Base-by-base conservation (phyloP, 2,113 vertebrate genomes). In the Tachysurus fulvidraco region DNA sequence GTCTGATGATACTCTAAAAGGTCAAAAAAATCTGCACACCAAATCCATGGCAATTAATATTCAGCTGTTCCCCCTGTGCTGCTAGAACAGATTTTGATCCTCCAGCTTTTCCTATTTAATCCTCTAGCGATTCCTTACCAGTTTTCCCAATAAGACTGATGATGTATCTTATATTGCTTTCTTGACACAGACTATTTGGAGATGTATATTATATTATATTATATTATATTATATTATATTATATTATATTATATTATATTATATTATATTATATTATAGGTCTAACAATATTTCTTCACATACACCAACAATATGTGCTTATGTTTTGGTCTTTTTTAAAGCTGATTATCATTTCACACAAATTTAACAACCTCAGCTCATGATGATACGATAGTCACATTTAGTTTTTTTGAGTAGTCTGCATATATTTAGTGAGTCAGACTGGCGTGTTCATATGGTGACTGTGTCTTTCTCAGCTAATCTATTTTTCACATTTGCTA, bases 381-480 rank as follows among this genome's bases (percentile, higher is more conserved):
- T 78, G 74, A 62, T 85, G n/a, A 78, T 54, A 50, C 57, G 64
- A 59, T 52, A 44, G 1, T 50, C 57, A 60, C 30, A 85, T 62
- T 52, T 62, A 41, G 17, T 65, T 83, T 52, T 83, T 28, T 16
- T 73, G 46, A 74, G 69, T 17, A 46, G 36, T 84, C 30, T 76
- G 55, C 41, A 76, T 25, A 46, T 76, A 74, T 62, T 84, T 12
- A 76, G 16, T 76, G 55, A 74, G 59, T 65, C 59, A 69, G 81
- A 9, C 44, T 65, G 41, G 23, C 36, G 36, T 65, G 10, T 76
- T 76, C 30, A 62, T 84, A 59, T 62, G 41, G 71, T 41, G 57
- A 50, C 83, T 62, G 12, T 67, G 65, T 23, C 65, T 28, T 62
- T 76, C 44, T 78, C n/a, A 77, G 57, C 25, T 85, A 50, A 77